phyloP scores from a whole-genome alignment of 2,113 vertebrate species.

The Sylvietta virens region DNA sequence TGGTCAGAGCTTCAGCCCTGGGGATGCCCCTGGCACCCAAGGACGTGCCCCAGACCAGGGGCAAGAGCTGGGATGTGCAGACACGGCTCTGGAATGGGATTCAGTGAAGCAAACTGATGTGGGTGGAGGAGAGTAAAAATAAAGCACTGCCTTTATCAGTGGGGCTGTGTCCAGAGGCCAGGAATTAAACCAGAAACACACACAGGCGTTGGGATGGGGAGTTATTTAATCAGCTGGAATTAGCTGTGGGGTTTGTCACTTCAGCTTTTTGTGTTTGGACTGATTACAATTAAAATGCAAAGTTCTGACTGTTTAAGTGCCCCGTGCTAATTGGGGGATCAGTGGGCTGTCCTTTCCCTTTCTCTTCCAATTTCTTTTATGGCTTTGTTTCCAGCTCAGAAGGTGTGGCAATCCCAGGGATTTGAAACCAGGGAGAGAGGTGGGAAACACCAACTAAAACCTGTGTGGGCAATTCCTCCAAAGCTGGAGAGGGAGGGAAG shows the following conservation, averaged over 20 bases:
- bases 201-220: background rate
- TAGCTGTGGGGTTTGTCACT: slow-evolving; percentile 42
- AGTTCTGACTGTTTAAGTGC: background rate
- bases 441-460: background rate
- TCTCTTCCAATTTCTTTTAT: slow-evolving; percentile 20
- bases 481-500: background rate
- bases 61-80: background rate
- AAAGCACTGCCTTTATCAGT: background rate
- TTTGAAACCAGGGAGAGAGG: background rate
- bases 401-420: background rate
- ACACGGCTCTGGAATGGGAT: background rate
- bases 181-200: background rate
- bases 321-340: background rate
- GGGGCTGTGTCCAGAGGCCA: background rate
- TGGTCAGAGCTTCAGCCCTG: background rate
- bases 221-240: slow-evolving; percentile 31
- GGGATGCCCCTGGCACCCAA: background rate
- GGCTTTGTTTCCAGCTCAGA: background rate
- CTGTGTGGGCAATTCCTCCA: background rate
- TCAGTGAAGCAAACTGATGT: background rate
- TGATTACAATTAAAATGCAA: slow-evolving; percentile 47
- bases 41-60: background rate
- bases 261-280: slow-evolving; percentile 10
- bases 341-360: background rate
- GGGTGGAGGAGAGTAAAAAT: background rate